These are phyloP conservation scores for Autographa gamma DNA, from an alignment of 2,888 invertebrate genomes.

Conservation along the genomic window DNA sequence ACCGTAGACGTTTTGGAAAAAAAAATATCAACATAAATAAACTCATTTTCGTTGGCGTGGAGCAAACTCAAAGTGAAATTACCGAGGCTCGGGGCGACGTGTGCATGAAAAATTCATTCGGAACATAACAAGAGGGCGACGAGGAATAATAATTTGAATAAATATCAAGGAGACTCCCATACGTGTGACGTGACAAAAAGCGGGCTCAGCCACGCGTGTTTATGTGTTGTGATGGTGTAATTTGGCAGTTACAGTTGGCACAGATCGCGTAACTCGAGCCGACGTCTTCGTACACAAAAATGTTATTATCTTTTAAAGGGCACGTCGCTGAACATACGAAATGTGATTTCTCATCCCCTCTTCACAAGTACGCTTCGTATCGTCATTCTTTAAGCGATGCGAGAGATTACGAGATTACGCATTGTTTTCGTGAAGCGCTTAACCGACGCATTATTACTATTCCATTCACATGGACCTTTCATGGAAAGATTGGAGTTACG, in stretches of 20 bases:
- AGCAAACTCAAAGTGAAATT: slow-evolving; percentile 87
- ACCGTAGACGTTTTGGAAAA: slow-evolving; percentile 69
- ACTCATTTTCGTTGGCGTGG: slow-evolving; percentile 79
- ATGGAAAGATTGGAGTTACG: slow-evolving; percentile 80
- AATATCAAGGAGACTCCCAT: slow-evolving; percentile 81
- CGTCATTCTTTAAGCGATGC: slow-evolving; percentile 54
- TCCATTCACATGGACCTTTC: slow-evolving; percentile 82
- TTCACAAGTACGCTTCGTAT: slow-evolving; percentile 61
- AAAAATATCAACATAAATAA: slow-evolving; percentile 80
- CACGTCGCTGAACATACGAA: slow-evolving; percentile 61
- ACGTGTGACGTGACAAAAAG: slow-evolving; percentile 84
- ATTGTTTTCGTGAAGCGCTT: slow-evolving; percentile 73
- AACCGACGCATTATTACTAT: slow-evolving; percentile 76
- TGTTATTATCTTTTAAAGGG: slow-evolving; percentile 83
- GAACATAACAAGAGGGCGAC: slow-evolving; percentile 85
- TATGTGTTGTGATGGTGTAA: slow-evolving; percentile 85
- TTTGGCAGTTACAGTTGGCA: slow-evolving; percentile 79
- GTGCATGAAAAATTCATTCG: slow-evolving; percentile 88
- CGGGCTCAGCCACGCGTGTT: slow-evolving; percentile 81
- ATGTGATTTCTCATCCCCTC: slow-evolving; percentile 68
- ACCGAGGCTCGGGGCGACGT: slow-evolving; percentile 82
- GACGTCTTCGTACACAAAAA: slow-evolving; percentile 81
- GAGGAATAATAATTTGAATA: slow-evolving; percentile 87
- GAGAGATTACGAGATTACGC: slow-evolving; percentile 64
- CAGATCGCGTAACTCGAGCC: slow-evolving; percentile 73